Conservation (phyloP, 2,888 invertebrate genomes). For the Melinaea marsaeus region DNA sequence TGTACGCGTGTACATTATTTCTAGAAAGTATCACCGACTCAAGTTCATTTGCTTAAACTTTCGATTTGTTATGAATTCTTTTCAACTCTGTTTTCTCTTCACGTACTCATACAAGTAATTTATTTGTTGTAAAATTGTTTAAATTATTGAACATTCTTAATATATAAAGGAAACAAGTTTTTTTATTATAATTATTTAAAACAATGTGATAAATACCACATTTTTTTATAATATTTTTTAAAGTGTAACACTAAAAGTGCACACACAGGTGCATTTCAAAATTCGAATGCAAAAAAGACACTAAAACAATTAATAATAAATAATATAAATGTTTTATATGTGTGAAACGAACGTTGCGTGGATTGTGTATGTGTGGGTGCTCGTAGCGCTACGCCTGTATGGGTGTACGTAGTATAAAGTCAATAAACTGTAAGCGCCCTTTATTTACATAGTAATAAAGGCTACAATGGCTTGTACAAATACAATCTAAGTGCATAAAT, state of each 20-base stretch:
- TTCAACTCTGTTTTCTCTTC: constrained; percentile 54
- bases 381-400: constrained; percentile 39
- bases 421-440: constrained; percentile 33
- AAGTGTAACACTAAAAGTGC: too few species aligned
- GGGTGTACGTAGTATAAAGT: constrained; percentile 32
- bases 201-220: too few species aligned
- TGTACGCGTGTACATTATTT: constrained; percentile 52
- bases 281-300: constrained; percentile 22
- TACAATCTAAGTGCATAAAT: constrained; percentile 43
- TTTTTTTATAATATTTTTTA: too few species aligned
- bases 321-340: constrained; percentile 60
- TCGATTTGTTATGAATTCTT: constrained; percentile 69
- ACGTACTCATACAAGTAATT: constrained; percentile 35
- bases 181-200: too few species aligned
- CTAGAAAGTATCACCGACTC: constrained; percentile 65
- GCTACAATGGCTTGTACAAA: constrained; percentile 32
- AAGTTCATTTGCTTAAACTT: constrained; percentile 69
- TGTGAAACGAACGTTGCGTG: constrained; percentile 63
- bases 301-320: constrained; percentile 56
- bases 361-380: constrained; percentile 14
- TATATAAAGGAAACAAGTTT: too few species aligned
- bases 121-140: neutral
- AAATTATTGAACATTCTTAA: neutral
- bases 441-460: constrained; percentile 40
- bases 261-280: neutral